Evolutionary conservation across 2,888 invertebrate genomes (phyloP).

Genomic region (Erannis defoliaria): DNA sequence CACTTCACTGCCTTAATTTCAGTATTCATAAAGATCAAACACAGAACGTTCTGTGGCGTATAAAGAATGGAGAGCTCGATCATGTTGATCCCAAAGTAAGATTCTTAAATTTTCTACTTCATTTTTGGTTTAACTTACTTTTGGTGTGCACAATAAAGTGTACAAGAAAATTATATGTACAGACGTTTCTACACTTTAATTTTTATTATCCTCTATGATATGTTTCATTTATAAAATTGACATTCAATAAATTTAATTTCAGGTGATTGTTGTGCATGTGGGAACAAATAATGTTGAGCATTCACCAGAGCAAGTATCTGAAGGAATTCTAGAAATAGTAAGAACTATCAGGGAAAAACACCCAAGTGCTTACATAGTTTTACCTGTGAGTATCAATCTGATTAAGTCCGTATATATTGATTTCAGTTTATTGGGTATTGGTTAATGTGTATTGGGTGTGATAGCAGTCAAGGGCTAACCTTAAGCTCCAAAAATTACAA

Average conservation of each 20-base stretch:
- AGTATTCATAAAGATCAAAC: constrained; percentile 96
- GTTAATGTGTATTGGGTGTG: too few species aligned
- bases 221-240: background rate
- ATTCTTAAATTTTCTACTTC: background rate
- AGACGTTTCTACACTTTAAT: too few species aligned
- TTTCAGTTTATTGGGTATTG: too few species aligned
- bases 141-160: too few species aligned
- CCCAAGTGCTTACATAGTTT: constrained; percentile 92
- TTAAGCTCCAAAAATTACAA: too few species aligned
- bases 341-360: constrained; percentile 91
- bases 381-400: constrained; percentile 88
- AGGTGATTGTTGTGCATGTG: constrained; percentile 95
- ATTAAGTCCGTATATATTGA: too few species aligned
- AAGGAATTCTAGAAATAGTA: constrained; percentile 93
- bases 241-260: constrained; percentile 45
- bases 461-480: too few species aligned
- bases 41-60: constrained; percentile 96
- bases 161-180: too few species aligned
- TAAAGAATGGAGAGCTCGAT: constrained; percentile 95
- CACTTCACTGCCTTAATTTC: constrained; percentile 96
- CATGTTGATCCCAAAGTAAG: constrained; percentile 94
- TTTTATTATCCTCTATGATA: background rate
- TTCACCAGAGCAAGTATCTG: constrained; percentile 92
- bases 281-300: constrained; percentile 96
- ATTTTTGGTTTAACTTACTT: background rate